A percentile compares a stretch with the other conserved stretches of the same genome.
phyloP scores from a whole-genome alignment of 2,113 vertebrate species.

The Centropus unirufus region DNA sequence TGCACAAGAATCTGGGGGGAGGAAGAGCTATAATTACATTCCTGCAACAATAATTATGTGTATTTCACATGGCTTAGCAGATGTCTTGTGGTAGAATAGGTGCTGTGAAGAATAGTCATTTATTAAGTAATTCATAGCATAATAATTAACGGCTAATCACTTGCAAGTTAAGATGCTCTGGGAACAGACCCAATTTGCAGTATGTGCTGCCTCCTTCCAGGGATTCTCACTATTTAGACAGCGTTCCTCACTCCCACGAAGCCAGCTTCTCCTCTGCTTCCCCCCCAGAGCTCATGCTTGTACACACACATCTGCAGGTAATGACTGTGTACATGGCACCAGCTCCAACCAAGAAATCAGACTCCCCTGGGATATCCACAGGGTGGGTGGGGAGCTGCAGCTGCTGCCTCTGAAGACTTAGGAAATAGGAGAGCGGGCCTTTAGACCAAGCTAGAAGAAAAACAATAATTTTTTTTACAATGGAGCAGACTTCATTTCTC shows the following conservation, averaged over 20 bases:
- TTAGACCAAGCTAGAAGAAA: neutral
- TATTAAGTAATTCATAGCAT: conserved; percentile 58
- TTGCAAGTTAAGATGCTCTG: conserved; percentile 17
- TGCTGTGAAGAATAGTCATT: conserved; percentile 8
- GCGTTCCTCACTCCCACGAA: neutral
- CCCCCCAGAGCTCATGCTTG: neutral
- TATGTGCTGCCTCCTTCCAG: neutral
- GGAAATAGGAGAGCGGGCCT: neutral
- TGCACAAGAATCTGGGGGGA: neutral
- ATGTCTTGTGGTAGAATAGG: neutral
- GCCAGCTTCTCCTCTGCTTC: neutral
- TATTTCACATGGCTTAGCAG: neutral
- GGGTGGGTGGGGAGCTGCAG: neutral
- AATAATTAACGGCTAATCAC: conserved; percentile 60
- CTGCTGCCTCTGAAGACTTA: neutral
- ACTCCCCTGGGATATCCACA: neutral
- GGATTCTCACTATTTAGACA: neutral
- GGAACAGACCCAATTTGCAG: conserved; percentile 15
- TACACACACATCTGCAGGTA: neutral
- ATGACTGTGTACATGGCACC: neutral
- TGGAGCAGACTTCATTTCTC: neutral
- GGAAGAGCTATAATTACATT: neutral
- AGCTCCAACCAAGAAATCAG: neutral
- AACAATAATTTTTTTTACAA: neutral
- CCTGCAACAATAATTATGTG: neutral